A percentile compares a stretch with the other conserved stretches of the same genome.
These are phyloP conservation scores for Horisme vitalbata DNA, from an alignment of 2,888 invertebrate species.

Conservation along the genomic window DNA sequence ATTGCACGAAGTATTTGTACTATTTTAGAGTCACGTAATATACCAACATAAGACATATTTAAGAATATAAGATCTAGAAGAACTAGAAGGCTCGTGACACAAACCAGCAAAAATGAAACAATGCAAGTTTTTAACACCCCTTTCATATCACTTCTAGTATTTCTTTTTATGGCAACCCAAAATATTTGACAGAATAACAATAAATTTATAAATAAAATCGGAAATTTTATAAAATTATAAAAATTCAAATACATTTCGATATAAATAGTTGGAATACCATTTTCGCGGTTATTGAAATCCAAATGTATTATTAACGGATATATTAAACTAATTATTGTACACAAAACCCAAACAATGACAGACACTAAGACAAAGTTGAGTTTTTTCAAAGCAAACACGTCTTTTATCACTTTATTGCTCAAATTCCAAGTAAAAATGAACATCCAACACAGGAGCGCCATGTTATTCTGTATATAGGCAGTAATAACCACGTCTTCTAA, in stretches of 20 bases:
- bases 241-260: conserved; percentile 36
- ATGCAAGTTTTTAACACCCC: conserved; percentile 36
- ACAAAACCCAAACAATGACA: conserved; percentile 44
- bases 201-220: conserved; percentile 41
- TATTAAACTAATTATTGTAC: conserved; percentile 44
- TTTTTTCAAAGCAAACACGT: conserved; percentile 45
- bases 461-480: conserved; percentile 48
- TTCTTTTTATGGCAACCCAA: conserved; percentile 38
- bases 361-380: conserved; percentile 40
- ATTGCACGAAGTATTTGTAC: background rate
- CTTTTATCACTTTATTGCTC: conserved; percentile 62
- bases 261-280: background rate
- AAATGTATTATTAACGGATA: conserved; percentile 12
- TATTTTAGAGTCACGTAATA: background rate
- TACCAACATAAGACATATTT: conserved; percentile 48
- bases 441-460: conserved; percentile 58
- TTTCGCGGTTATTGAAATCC: no score
- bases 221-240: conserved; percentile 49
- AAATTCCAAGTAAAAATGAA: conserved; percentile 61
- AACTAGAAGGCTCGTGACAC: conserved; percentile 57
- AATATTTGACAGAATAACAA: conserved; percentile 55
- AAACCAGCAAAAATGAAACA: conserved; percentile 52
- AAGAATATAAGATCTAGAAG: conserved; percentile 52
- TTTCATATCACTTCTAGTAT: conserved; percentile 19
- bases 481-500: conserved; percentile 18